Percentiles rank a stretch among this genome's conserved stretches.
These are phyloP conservation scores for Stichodactyla mertensii DNA, from an alignment of 64 coral and sea anemone species.

Conservation along the genomic window DNA sequence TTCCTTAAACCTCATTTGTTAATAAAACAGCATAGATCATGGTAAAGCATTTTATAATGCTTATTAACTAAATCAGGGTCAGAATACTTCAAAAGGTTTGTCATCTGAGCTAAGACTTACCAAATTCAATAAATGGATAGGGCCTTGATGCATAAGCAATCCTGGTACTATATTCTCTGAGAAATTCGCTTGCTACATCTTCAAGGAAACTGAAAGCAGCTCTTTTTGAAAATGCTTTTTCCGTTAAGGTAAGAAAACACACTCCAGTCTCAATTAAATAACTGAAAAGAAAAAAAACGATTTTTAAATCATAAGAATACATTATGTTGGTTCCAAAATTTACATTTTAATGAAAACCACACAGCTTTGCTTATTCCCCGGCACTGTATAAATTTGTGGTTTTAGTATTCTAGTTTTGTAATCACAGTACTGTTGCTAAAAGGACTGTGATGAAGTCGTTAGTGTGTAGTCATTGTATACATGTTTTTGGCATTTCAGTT, in stretches of 20 bases:
- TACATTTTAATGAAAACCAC: no score
- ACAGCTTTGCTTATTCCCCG: no score
- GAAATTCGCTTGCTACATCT: conserved; percentile 90
- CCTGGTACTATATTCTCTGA: conserved; percentile 71
- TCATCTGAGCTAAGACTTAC: conserved; percentile 43
- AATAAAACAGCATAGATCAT: background rate
- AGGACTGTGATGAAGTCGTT: no score
- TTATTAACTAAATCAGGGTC: no score
- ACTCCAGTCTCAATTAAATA: conserved; percentile 96
- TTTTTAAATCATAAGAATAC: background rate
- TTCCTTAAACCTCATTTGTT: no score
- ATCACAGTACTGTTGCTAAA: no score
- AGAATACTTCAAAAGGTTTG: background rate
- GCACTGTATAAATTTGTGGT: no score
- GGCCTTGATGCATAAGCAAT: conserved; percentile 82
- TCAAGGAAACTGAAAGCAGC: conserved; percentile 94
- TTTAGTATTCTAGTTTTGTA: no score
- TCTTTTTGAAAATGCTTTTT: conserved; percentile 93
- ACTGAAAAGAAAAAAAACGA: conserved; percentile 28
- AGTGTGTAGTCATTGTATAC: no score
- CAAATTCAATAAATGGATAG: conserved; percentile 98
- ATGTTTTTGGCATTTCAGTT: no score
- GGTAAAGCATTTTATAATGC: background rate
- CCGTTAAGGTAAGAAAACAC: conserved; percentile 88
- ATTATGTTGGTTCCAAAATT: no score